These are phyloP conservation scores for Acrocephalus scirpaceus DNA, from an alignment of 2,797 vertebrate genomes.

Conservation along the genomic window DNA sequence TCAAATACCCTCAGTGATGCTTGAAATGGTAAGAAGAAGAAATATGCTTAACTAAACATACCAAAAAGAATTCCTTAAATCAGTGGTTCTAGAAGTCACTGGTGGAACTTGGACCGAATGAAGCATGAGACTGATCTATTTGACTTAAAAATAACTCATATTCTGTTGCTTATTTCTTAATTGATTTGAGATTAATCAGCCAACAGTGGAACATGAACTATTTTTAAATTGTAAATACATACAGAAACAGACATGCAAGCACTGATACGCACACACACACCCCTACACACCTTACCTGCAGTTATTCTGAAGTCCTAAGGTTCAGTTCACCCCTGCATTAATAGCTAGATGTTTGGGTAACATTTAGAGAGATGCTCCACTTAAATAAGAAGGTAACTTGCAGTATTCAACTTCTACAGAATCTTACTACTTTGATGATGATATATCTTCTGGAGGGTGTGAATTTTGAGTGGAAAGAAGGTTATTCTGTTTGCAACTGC, in stretches of 20 bases:
- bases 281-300: neutral
- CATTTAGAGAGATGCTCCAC: neutral
- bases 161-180: neutral
- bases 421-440: neutral
- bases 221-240: neutral
- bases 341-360: neutral
- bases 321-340: neutral
- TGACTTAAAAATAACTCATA: neutral
- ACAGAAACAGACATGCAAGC: neutral
- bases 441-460: neutral
- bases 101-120: neutral
- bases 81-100: neutral
- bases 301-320: neutral
- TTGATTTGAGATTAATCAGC: neutral
- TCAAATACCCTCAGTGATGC: neutral
- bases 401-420: neutral
- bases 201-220: neutral
- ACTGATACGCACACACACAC: fast-evolving
- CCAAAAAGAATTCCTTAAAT: neutral
- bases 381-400: neutral
- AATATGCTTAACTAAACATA: neutral
- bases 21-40: constrained; percentile 4
- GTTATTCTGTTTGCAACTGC: neutral
- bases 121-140: neutral
- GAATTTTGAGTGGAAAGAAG: neutral